Percentiles rank a stretch among this genome's conserved stretches.
These are phyloP conservation scores for Cyclophora punctaria DNA, from an alignment of 2,888 invertebrate species.

Conservation along the genomic window DNA sequence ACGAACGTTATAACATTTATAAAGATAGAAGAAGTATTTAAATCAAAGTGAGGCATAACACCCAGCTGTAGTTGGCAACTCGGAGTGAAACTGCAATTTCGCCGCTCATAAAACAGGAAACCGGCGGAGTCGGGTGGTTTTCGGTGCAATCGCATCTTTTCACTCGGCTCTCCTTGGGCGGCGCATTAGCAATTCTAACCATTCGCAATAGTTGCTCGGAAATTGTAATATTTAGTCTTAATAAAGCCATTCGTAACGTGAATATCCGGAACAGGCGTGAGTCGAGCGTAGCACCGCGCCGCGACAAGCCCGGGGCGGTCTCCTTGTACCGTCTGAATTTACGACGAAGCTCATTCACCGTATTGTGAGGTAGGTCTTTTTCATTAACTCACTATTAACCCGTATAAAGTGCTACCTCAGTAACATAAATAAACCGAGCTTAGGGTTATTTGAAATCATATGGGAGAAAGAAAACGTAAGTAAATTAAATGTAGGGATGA, in stretches of 20 bases:
- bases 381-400: constrained; percentile 14
- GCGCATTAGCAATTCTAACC: constrained; percentile 66
- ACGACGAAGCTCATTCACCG: constrained; percentile 42
- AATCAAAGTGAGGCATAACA: constrained; percentile 47
- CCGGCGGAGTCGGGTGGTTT: constrained; percentile 35
- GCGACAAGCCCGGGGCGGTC: constrained; percentile 45
- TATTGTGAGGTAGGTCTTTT: constrained; percentile 16
- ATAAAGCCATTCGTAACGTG: constrained; percentile 68
- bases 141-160: constrained; percentile 63
- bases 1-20: constrained; percentile 15
- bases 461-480: too few species aligned
- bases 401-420: constrained; percentile 1
- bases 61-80: constrained; percentile 43
- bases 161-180: constrained; percentile 43
- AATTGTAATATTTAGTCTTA: constrained; percentile 71
- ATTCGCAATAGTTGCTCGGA: constrained; percentile 57
- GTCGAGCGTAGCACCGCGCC: constrained; percentile 25
- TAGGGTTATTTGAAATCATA: too few species aligned
- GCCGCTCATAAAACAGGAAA: constrained; percentile 59
- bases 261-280: constrained; percentile 60
- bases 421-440: background rate
- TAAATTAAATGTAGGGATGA: too few species aligned
- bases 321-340: constrained; percentile 40
- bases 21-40: constrained; percentile 37
- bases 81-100: constrained; percentile 59